These are phyloP conservation scores for Gulo gulo DNA, from an alignment of 2,113 vertebrate species.

Conservation along the genomic window DNA sequence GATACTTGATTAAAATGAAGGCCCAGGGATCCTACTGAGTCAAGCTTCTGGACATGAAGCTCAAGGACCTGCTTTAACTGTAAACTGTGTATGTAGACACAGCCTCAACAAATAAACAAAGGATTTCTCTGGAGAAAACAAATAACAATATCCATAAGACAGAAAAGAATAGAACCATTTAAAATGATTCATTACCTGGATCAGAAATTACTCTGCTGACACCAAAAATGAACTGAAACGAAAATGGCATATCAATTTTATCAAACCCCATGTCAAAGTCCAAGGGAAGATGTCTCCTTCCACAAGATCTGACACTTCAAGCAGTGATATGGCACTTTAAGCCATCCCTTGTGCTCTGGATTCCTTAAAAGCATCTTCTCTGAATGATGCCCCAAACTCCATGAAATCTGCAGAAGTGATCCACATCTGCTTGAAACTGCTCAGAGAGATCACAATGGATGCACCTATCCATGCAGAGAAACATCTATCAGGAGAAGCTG, in stretches of 20 bases:
- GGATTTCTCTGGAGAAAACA: neutral
- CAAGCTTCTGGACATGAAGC: neutral
- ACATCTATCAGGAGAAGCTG: conserved; percentile 68
- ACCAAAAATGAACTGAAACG: neutral
- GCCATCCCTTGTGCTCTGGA: neutral
- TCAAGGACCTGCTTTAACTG: neutral
- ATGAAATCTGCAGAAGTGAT: conserved; percentile 69
- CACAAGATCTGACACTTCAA: neutral
- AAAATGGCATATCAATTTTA: neutral
- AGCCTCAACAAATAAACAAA: neutral
- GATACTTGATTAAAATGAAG: neutral
- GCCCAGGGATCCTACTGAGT: neutral
- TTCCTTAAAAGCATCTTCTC: conserved; percentile 73
- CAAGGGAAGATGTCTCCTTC: neutral
- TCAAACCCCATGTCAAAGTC: neutral
- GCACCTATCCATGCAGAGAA: conserved; percentile 73
- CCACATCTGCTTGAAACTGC: conserved; percentile 78
- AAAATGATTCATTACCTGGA: neutral
- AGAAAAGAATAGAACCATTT: neutral
- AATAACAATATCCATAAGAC: neutral
- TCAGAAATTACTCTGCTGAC: neutral
- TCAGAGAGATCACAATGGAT: conserved; percentile 74
- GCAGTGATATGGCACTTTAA: neutral
- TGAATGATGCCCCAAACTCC: conserved; percentile 73
- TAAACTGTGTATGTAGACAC: neutral